Conservation (phyloP, 2,888 invertebrate genomes). For the Ischnus inquisitorius region DNA sequence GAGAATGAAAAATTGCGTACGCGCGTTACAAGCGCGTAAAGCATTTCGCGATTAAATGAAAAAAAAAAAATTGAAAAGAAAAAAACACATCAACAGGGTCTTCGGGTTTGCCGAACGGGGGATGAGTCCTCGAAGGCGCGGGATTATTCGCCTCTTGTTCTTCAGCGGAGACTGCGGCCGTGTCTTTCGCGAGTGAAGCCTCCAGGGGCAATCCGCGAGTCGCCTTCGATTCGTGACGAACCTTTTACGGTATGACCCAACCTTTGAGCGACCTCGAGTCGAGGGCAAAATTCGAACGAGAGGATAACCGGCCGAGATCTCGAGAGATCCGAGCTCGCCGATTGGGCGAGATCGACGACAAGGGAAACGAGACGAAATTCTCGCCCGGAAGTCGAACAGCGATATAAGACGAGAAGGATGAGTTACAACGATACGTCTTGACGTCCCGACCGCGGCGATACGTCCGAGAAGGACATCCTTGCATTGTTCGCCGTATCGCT, state of each 20-base stretch:
- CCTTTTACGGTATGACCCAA: constrained; percentile 35
- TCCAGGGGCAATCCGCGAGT: constrained; percentile 32
- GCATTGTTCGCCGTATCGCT: constrained; percentile 26
- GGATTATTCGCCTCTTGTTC: constrained; percentile 12
- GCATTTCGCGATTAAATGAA: constrained; percentile 22
- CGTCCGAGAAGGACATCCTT: constrained; percentile 5
- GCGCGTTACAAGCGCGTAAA: constrained; percentile 19
- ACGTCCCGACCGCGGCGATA: not conserved
- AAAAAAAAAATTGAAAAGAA: constrained; percentile 14
- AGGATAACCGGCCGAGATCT: not conserved
- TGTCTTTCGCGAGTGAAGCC: constrained; percentile 24
- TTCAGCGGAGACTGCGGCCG: not conserved
- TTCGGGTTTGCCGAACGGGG: not conserved
- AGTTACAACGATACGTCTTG: not conserved
- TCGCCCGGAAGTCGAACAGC: not conserved
- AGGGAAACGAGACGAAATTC: not conserved
- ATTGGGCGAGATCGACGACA: not conserved
- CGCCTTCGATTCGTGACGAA: constrained; percentile 44
- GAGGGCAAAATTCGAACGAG: not conserved
- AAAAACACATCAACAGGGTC: not conserved
- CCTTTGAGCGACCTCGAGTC: constrained; percentile 47
- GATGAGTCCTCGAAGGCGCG: not conserved
- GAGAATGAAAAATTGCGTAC: constrained; percentile 7
- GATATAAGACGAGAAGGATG: not conserved
- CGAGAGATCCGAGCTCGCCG: not conserved